Conservation (phyloP, 2,113 vertebrate species). For the Platichthys stellatus region DNA sequence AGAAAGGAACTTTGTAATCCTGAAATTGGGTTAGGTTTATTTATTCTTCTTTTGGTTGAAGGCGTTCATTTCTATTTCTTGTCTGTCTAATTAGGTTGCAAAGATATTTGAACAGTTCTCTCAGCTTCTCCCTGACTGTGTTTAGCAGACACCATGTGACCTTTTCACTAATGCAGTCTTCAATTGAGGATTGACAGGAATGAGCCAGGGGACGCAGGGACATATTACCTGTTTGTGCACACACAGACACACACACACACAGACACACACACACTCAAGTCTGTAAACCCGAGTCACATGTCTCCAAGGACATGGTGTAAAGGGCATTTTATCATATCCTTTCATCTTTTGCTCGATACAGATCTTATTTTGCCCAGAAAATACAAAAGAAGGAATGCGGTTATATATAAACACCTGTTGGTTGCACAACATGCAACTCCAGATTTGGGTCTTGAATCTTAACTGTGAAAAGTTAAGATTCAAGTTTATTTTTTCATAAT, state of each 20-base stretch:
- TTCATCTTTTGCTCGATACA: constrained; percentile 45
- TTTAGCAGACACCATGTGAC: constrained; percentile 51
- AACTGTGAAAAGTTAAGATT: too few relatives aligned
- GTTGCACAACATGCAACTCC: neutral
- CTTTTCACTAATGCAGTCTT: constrained; percentile 71
- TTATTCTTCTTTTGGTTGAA: neutral
- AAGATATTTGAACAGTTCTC: constrained; percentile 43
- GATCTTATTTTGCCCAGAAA: constrained; percentile 36
- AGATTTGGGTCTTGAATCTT: neutral
- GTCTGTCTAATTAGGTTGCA: constrained; percentile 4
- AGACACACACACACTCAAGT: constrained; percentile 14
- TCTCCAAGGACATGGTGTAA: constrained; percentile 50
- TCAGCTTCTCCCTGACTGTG: constrained; percentile 7
- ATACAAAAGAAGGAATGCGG: constrained; percentile 36
- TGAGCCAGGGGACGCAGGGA: constrained; percentile 43
- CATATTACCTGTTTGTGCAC: constrained; percentile 33
- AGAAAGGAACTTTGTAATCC: neutral
- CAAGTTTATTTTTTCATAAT: too few relatives aligned
- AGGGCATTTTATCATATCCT: constrained; percentile 61
- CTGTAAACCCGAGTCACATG: constrained; percentile 6
- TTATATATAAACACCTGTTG: constrained; percentile 12
- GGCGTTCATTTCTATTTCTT: neutral
- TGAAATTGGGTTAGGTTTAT: too few relatives aligned
- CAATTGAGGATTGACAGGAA: constrained; percentile 56
- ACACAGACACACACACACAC: neutral